Evolutionary conservation across 23 tunicate species (phyloP).

Genomic region (Ciona savignyi): DNA sequence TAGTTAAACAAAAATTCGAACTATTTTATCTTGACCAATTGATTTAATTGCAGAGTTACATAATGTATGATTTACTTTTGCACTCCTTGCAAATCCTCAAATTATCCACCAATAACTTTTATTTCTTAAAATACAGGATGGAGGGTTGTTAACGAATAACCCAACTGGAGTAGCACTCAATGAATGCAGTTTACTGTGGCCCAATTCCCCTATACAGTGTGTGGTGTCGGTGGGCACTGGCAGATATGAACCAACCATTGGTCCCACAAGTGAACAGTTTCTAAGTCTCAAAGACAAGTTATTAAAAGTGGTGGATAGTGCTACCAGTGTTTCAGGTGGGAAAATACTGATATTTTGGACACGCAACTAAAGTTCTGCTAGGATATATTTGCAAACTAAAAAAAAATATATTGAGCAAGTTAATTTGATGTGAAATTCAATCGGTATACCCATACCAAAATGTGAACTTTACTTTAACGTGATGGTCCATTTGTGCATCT

Average conservation of each 20-base stretch:
- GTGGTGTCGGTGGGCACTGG: slow-evolving; percentile 92
- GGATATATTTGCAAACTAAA: neutral
- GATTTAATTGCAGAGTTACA: no score
- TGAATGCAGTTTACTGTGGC: slow-evolving; percentile 83
- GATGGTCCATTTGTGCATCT: neutral
- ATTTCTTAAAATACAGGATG: no score
- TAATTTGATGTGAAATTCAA: neutral
- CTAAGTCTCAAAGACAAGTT: slow-evolving; percentile 60
- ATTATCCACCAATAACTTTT: no score
- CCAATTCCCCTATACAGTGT: slow-evolving; percentile 66
- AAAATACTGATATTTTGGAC: no score
- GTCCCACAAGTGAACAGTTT: slow-evolving; percentile 66
- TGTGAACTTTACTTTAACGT: neutral
- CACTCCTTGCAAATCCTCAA: no score
- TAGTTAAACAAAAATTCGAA: no score
- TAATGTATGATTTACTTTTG: no score
- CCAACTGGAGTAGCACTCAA: slow-evolving; percentile 80
- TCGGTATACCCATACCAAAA: neutral
- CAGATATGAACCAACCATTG: slow-evolving; percentile 80
- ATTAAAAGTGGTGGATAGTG: slow-evolving; percentile 82
- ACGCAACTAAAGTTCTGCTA: no score
- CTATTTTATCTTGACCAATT: no score
- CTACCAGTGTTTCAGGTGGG: slow-evolving; percentile 72
- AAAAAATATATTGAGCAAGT: neutral
- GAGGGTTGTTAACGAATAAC: slow-evolving; percentile 73